phyloP scores from a whole-genome alignment of 2,113 vertebrate species.

The Urocitellus parryii region DNA sequence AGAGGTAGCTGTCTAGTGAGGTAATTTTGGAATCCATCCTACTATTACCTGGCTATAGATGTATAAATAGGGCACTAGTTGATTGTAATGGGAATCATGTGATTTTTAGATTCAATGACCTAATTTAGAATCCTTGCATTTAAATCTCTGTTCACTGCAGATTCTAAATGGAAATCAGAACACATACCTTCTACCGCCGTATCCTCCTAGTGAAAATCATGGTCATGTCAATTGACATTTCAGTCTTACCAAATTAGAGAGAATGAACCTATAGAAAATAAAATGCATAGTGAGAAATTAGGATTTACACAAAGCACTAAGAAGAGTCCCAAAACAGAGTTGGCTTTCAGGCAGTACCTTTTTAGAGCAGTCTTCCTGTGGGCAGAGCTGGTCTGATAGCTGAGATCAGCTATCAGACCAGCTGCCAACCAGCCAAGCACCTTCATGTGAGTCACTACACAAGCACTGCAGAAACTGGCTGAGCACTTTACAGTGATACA shows the following conservation, averaged over 20 bases:
- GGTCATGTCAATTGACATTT: conserved; percentile 46
- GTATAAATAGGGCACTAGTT: background rate
- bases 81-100: conserved; percentile 59
- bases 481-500: background rate
- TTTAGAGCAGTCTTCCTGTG: background rate
- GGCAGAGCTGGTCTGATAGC: background rate
- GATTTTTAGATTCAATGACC: conserved; percentile 10
- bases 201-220: conserved; percentile 26
- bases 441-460: background rate
- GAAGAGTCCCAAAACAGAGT: background rate
- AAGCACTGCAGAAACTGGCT: background rate
- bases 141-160: conserved; percentile 48
- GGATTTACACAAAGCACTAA: background rate
- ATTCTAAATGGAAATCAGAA: conserved; percentile 64
- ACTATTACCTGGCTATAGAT: conserved; percentile 36
- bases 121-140: conserved; percentile 63
- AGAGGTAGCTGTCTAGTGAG: conserved; percentile 36
- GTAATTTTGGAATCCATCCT: conserved; percentile 55
- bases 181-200: background rate
- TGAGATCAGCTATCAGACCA: background rate
- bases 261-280: conserved; percentile 38
- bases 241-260: conserved; percentile 54
- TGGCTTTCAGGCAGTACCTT: background rate
- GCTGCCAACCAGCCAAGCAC: background rate
- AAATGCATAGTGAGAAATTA: conserved; percentile 43